Percentiles rank a stretch among this genome's conserved stretches.
Evolutionary conservation across 2,888 invertebrate species (phyloP).

Genomic region (Nipponacmea schrenckii): DNA sequence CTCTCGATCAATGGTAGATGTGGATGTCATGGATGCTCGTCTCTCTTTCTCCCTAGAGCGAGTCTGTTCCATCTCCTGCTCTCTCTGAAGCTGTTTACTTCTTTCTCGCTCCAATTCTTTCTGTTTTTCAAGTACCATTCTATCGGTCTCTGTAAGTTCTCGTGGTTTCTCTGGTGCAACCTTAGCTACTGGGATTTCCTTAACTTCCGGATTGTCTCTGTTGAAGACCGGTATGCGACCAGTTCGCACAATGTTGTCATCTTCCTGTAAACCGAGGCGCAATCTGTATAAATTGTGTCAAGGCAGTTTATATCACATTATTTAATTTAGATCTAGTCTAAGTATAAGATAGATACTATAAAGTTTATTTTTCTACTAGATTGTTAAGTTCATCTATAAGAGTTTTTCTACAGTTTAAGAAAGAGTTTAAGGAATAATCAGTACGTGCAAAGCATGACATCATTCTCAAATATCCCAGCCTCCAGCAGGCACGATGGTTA

Average conservation of each 20-base stretch:
- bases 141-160: background rate
- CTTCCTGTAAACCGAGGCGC: background rate
- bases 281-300: background rate
- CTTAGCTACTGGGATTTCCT: background rate
- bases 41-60: background rate
- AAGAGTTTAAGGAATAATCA: background rate
- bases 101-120: conserved; percentile 1
- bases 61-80: conserved; percentile 6
- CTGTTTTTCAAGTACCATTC: conserved; percentile 1
- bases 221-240: background rate
- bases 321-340: too few relatives aligned
- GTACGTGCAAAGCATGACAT: conserved; percentile 5
- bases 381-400: background rate
- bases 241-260: background rate
- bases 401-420: background rate
- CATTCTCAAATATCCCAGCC: background rate
- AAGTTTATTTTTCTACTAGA: too few relatives aligned
- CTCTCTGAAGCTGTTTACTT: background rate
- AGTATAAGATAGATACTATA: too few relatives aligned
- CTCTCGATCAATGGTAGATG: background rate
- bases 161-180: background rate
- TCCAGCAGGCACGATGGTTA: background rate
- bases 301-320: background rate
- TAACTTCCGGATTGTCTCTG: background rate
- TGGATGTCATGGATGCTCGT: background rate